phyloP scores from a whole-genome alignment of 2,113 vertebrate species.

The Platichthys stellatus region DNA sequence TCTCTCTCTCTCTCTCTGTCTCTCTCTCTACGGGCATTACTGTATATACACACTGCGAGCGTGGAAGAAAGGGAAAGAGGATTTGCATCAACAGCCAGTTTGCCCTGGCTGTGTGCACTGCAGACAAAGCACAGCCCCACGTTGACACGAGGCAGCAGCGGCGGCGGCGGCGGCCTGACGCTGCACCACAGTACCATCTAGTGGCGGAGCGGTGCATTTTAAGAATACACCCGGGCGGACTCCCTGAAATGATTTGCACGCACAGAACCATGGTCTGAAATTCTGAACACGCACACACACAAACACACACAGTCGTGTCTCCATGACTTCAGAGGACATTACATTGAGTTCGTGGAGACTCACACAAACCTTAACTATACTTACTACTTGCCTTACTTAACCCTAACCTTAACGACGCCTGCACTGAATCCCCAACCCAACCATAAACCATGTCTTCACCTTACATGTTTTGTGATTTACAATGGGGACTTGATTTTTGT shows the following conservation, averaged over 20 bases:
- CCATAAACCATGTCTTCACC: too few species aligned
- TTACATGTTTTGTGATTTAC: too few species aligned
- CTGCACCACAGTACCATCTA: slow-evolving; percentile 81
- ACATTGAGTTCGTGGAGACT: too few species aligned
- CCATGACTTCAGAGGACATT: too few species aligned
- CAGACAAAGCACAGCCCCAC: slow-evolving; percentile 73
- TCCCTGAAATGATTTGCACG: slow-evolving; percentile 21
- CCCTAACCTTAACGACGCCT: too few species aligned
- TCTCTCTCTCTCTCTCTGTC: background rate
- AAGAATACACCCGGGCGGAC: background rate
- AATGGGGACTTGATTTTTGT: too few species aligned
- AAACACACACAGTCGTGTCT: background rate
- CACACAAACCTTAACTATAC: background rate
- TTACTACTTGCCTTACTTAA: too few species aligned
- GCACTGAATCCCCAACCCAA: too few species aligned
- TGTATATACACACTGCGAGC: slow-evolving; percentile 75
- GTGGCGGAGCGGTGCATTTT: slow-evolving; percentile 31
- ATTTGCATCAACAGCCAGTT: slow-evolving; percentile 67
- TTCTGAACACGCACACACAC: slow-evolving; percentile 2
- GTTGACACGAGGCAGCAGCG: slow-evolving; percentile 5
- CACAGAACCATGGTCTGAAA: background rate
- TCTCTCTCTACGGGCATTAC: slow-evolving; percentile 74
- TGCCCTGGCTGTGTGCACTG: slow-evolving; percentile 70
- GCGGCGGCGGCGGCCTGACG: slow-evolving; percentile 21
- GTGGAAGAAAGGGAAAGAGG: slow-evolving; percentile 54